Base-by-base conservation (phyloP, 1,140 invertebrate species). In the Drosophila sturtevanti region DNA sequence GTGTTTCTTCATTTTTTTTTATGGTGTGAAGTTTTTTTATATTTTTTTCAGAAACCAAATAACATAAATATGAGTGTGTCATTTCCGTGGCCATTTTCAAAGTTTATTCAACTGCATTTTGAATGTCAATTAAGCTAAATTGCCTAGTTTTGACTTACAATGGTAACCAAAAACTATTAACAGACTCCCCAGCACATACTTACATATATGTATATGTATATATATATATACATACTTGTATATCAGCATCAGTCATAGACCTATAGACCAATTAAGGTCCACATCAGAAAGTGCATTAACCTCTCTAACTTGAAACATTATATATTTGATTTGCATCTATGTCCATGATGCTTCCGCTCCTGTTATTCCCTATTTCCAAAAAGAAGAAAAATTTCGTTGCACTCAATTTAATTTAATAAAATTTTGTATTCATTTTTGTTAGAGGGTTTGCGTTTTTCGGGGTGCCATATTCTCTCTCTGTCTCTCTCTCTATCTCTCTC, bases 391-490 rank as follows among this genome's bases (percentile, higher is more conserved):
- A 80, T 84, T 87, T 75, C 75, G 74, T 60, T 79, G 64, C 75
- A 87, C 82, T 87, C 82, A 86, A 86, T 86, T 86, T 87, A 86
- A 86, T 86, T 86, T 86, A 86, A 86, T 86, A 86, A 86, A 86
- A 87, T 48, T 48, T 18, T 48, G 41, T 48, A 21, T 48, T 14
- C n/a, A 59, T 77, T 66, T 61, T 35, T 16, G 56, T 52, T 38
- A 18, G 58, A 74, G 41, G 52, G 72, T 72, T 82, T 38, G 73
- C 66, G 77, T 72, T 82, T 82, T 86, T 86, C 55, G 79, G 81
- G 81, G 81, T 71, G 81, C 82, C 65, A 55, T 21, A 14, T 7
- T 16, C 24, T 34, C 18, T 48, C 21, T 12, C 6, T 31, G 4
- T 31, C 1, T 31, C 27, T 31, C 27, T 31, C 1, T 21, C 65